Conservation (phyloP, 2,113 vertebrate species). For the Melanerpes formicivorus region DNA sequence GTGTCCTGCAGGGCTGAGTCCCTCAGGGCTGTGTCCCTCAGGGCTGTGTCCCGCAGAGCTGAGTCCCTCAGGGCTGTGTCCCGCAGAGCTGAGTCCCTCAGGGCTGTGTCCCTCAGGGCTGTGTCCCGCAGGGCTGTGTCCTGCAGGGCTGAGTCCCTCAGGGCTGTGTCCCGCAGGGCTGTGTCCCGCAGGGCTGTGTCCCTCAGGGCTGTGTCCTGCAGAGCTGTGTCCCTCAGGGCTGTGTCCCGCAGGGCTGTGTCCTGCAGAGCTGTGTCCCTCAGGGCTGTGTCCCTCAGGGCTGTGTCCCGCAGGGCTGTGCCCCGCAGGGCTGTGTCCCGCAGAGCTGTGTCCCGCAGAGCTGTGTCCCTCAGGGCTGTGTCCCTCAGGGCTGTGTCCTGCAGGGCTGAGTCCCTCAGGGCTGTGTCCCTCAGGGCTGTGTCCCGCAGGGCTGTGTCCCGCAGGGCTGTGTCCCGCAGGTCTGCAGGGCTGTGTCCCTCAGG, state of each 20-base stretch:
- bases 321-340: no score
- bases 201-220: rapidly evolving
- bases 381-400: rapidly evolving
- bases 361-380: neutral
- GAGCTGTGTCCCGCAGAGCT: neutral
- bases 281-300: neutral
- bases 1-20: neutral
- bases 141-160: no score
- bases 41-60: no score
- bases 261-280: no score
- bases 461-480: no score
- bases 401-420: no score
- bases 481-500: no score
- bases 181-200: neutral
- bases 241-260: neutral
- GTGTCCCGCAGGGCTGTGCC: neutral
- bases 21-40: neutral
- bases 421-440: neutral
- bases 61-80: neutral
- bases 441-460: neutral
- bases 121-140: neutral
- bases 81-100: no score
- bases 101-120: no score
- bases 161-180: neutral
- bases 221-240: no score